phyloP scores from a whole-genome alignment of 2,888 invertebrate genomes.

The Sminthurinus aureus region DNA sequence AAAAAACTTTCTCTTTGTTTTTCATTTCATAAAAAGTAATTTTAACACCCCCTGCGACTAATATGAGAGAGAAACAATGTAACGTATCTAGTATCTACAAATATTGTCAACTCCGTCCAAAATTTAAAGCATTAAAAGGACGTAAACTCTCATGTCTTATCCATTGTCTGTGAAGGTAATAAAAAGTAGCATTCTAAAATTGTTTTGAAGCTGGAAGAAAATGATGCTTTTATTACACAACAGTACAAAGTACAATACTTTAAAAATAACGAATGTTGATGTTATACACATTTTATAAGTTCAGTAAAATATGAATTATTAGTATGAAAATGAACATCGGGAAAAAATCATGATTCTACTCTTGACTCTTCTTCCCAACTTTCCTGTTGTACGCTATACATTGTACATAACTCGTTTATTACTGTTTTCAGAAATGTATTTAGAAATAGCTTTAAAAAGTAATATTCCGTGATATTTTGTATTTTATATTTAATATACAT shows the following conservation, averaged over 20 bases:
- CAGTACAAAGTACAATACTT: not conserved
- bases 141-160: too few relatives aligned
- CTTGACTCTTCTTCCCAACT: not conserved
- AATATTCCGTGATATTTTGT: too few relatives aligned
- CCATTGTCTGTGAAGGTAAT: too few relatives aligned
- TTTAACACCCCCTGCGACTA: too few relatives aligned
- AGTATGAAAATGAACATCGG: not conserved
- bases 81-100: too few relatives aligned
- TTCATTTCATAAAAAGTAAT: too few relatives aligned
- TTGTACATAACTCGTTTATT: not conserved
- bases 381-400: not conserved
- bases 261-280: not conserved
- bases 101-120: too few relatives aligned
- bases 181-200: not conserved
- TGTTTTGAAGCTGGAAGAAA: not conserved
- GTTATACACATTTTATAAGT: not conserved
- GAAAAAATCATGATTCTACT: not conserved
- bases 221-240: not conserved
- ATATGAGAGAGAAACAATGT: too few relatives aligned
- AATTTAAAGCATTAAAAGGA: too few relatives aligned
- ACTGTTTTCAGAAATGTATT: not conserved
- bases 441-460: too few relatives aligned
- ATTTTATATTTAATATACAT: too few relatives aligned
- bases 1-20: too few relatives aligned
- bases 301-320: not conserved